These are phyloP conservation scores for Ptyas mucosa DNA, from an alignment of 2,113 vertebrate genomes.

Conservation along the genomic window DNA sequence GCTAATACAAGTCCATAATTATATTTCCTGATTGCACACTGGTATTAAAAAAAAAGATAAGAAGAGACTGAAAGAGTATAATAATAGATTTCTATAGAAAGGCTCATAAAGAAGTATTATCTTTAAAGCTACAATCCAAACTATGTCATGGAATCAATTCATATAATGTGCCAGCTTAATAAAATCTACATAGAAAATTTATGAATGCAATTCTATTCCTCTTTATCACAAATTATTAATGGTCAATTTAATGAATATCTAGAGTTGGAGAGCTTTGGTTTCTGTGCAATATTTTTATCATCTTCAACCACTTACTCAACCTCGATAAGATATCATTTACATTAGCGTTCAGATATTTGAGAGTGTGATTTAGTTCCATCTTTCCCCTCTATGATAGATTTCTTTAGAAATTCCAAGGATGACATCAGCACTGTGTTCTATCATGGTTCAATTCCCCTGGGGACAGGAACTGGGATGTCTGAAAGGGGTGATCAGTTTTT, in stretches of 20 bases:
- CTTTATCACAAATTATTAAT: constrained; percentile 82
- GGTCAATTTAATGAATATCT: constrained; percentile 83
- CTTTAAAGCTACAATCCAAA: constrained; percentile 68
- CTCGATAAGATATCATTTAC: constrained; percentile 62
- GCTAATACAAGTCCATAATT: constrained; percentile 52
- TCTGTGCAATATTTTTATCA: constrained; percentile 77
- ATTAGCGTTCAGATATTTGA: constrained; percentile 49
- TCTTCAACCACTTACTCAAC: constrained; percentile 60
- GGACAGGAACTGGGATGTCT: constrained; percentile 16
- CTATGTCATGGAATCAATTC: constrained; percentile 76
- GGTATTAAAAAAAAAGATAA: constrained; percentile 43
- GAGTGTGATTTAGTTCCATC: constrained; percentile 51
- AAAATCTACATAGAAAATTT: constrained; percentile 81
- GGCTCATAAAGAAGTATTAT: constrained; percentile 71
- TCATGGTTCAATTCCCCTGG: constrained; percentile 46
- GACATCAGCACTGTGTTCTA: constrained; percentile 40
- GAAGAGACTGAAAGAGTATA: constrained; percentile 45
- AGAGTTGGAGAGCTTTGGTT: constrained; percentile 69
- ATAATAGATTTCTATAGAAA: constrained; percentile 64
- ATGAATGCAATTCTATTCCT: constrained; percentile 79
- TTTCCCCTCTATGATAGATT: constrained; percentile 55
- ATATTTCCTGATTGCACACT: constrained; percentile 44
- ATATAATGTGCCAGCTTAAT: constrained; percentile 77
- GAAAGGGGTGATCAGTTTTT: not conserved
- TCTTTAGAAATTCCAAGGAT: constrained; percentile 51